Percentiles rank a stretch among this genome's conserved stretches.
phyloP scores from a whole-genome alignment of 1,140 invertebrate genomes.

The Scaptomyza montana region DNA sequence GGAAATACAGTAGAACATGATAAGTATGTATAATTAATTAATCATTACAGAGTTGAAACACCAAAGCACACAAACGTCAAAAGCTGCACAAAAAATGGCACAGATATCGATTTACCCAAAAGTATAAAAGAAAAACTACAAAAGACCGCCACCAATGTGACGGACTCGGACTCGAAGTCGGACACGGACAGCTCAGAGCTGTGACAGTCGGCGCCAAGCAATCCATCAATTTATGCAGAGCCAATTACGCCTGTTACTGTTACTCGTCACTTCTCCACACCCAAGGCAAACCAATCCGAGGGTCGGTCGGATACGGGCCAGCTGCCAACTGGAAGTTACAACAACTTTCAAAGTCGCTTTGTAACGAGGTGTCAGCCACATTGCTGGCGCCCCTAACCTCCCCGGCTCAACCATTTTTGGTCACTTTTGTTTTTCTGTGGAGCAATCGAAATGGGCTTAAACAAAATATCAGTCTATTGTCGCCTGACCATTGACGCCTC shows the following conservation, averaged over 20 bases:
- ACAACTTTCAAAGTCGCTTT: constrained; percentile 25
- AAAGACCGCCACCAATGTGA: constrained; percentile 58
- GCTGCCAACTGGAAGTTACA: constrained; percentile 29
- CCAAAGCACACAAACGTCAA: constrained; percentile 46
- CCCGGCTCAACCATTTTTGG: constrained; percentile 10
- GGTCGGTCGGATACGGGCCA: constrained; percentile 8
- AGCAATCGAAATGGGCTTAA: constrained; percentile 39
- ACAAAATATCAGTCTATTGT: constrained; percentile 41
- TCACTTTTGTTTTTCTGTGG: constrained; percentile 37
- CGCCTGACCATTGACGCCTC: constrained; percentile 43
- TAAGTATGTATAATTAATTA: constrained; percentile 64
- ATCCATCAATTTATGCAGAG: constrained; percentile 75
- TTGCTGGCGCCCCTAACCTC: not conserved
- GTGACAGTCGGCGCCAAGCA: constrained; percentile 73
- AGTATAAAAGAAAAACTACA: constrained; percentile 55
- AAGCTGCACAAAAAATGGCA: constrained; percentile 73
- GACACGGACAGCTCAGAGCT: constrained; percentile 34
- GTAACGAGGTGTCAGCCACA: constrained; percentile 26
- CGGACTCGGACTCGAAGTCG: constrained; percentile 9
- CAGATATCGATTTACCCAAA: constrained; percentile 72
- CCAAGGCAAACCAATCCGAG: not conserved
- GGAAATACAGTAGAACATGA: constrained; percentile 28
- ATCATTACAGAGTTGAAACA: constrained; percentile 62
- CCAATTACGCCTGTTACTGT: constrained; percentile 75
- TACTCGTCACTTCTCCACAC: constrained; percentile 66